Evolutionary conservation across 2,113 vertebrate genomes (phyloP), one percentile per base, ranked within the genome.

Genomic region (Amia ocellicauda): DNA sequence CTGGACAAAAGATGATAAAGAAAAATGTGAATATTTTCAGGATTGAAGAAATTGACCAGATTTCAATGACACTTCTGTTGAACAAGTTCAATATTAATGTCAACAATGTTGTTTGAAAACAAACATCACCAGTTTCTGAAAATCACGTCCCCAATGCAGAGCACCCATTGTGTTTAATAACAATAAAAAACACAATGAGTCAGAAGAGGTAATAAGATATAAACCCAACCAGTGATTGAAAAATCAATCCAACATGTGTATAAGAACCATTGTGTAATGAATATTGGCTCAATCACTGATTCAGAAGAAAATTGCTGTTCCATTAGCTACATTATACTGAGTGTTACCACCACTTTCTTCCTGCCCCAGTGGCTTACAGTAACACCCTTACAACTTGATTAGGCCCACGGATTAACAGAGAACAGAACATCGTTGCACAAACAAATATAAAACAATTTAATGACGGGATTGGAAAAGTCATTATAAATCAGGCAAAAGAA

Each of bases 401-500:
- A 49, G 40, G 50, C 59, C 63, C 23, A 27, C 11, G 59, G 61
- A 65, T 50, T 47, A 71, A 66, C 64, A 71, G 50, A 58, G 57
- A 71, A 74, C 66, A 72, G 72, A 72, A 72, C 54, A 70, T 66
- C 73, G 63, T 74, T 75, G 65, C 73, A 75, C 57, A 71, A 75
- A 74, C 72, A 69, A 64, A 72, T 65, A 68, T 69, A 68, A 76
- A 76, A 76, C 56, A 59, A 65, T 70, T 70, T 66, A 74, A 72
- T 67, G 67, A 60, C 59, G 61, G 43, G 54, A 65, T 68, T 69
- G 63, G 68, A 73, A 70, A 76, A 79, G 67, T 54, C 60, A 68
- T 74, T 73, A 66, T 58, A 42, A 36, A 53, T 22, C 55, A 36
- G 7, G 51, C 59, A 69, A 64, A 62, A 24, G 23, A 49, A 40